These are phyloP conservation scores for Seriola quinqueradiata DNA, from an alignment of 2,113 vertebrate species.

Conservation along the genomic window DNA sequence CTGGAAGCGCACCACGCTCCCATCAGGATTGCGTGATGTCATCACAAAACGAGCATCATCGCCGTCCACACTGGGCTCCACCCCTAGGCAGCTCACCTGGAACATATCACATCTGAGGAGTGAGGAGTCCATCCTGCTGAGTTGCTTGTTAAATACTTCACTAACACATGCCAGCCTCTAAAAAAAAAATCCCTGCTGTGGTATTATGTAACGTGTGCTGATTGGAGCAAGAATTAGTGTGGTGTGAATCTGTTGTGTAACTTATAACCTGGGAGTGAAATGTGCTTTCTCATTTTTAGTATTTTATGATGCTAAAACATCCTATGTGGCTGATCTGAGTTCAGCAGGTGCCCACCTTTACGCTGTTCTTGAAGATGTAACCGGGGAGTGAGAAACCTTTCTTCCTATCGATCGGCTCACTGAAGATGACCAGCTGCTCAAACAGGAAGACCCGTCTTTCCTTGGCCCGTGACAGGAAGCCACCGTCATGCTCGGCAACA, in stretches of 20 bases:
- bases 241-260: slow-evolving; percentile 42
- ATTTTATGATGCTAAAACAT: slow-evolving; percentile 15
- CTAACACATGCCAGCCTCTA: slow-evolving; percentile 32
- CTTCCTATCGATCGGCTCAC: slow-evolving; percentile 91
- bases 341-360: slow-evolving; percentile 86
- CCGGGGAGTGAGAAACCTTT: slow-evolving; percentile 89
- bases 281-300: background rate
- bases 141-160: slow-evolving; percentile 55
- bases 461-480: slow-evolving; percentile 89
- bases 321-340: background rate
- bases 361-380: slow-evolving; percentile 92
- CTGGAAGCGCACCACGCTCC: slow-evolving; percentile 86
- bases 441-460: slow-evolving; percentile 93
- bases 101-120: slow-evolving; percentile 66
- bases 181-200: slow-evolving; percentile 32
- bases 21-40: slow-evolving; percentile 90
- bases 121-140: slow-evolving; percentile 30
- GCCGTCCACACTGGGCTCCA: slow-evolving; percentile 87
- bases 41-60: slow-evolving; percentile 89
- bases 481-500: slow-evolving; percentile 88
- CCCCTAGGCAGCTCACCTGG: slow-evolving; percentile 92
- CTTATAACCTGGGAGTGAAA: slow-evolving; percentile 7
- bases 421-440: slow-evolving; percentile 94
- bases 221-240: background rate
- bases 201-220: slow-evolving; percentile 53